Percentiles rank a stretch among this genome's conserved stretches.
phyloP scores from a whole-genome alignment of 2,113 vertebrate species.

The Phasianus colchicus region DNA sequence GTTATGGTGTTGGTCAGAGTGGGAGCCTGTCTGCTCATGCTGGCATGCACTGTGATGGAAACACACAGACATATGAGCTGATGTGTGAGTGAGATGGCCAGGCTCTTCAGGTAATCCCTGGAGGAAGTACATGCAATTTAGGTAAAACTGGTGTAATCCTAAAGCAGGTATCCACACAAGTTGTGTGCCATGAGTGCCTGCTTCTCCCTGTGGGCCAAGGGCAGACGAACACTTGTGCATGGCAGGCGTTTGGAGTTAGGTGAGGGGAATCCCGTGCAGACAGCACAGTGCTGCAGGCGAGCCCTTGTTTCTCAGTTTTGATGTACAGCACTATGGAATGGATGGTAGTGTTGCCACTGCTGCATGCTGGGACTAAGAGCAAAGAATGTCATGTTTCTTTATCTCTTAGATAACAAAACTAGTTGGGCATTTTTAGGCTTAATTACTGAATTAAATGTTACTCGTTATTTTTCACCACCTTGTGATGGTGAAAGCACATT shows the following conservation, averaged over 20 bases:
- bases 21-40: not conserved
- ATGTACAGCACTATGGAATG: not conserved
- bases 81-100: not conserved
- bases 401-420: not conserved
- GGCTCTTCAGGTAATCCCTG: not conserved
- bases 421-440: not conserved
- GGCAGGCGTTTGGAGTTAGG: fast-evolving
- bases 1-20: not conserved
- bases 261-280: not conserved
- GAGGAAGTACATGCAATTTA: not conserved
- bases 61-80: not conserved
- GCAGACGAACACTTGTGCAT: not conserved
- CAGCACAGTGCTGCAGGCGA: not conserved
- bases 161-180: not conserved
- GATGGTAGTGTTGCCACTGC: not conserved
- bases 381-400: not conserved
- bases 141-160: not conserved
- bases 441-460: not conserved
- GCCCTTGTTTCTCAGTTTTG: not conserved
- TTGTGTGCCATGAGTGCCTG: not conserved
- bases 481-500: not conserved
- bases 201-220: not conserved
- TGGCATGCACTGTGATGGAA: not conserved
- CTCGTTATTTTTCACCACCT: not conserved
- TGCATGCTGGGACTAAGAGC: not conserved